These are phyloP conservation scores for Ectemnius cavifrons DNA, from an alignment of 2,888 invertebrate species.

Conservation along the genomic window DNA sequence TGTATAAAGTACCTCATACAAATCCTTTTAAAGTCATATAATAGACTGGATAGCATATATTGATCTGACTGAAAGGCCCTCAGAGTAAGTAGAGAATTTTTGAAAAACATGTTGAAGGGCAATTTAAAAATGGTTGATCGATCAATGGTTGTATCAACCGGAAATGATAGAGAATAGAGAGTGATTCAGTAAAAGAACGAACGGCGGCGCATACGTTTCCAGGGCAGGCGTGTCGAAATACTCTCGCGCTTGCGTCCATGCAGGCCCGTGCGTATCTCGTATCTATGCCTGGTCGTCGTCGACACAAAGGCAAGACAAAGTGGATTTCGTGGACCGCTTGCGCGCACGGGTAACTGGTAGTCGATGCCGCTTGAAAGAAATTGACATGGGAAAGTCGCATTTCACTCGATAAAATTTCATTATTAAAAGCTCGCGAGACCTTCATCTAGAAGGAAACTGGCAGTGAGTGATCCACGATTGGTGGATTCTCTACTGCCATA, in stretches of 20 bases:
- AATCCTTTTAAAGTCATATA: not conserved
- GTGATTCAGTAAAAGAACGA: constrained; percentile 14
- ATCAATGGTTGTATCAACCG: constrained; percentile 9
- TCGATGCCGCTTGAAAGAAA: constrained; percentile 37
- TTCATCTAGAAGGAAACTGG: constrained; percentile 1
- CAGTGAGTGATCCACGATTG: constrained; percentile 33
- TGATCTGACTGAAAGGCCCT: not conserved
- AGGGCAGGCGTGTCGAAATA: constrained; percentile 50
- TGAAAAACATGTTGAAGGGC: not conserved
- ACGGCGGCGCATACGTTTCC: constrained; percentile 32
- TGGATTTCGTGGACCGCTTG: constrained; percentile 18
- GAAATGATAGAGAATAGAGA: constrained; percentile 26
- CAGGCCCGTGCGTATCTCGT: constrained; percentile 15
- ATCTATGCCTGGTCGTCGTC: constrained; percentile 32
- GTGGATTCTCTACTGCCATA: constrained; percentile 46
- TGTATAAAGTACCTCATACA: too few species aligned
- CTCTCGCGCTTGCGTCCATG: constrained; percentile 38
- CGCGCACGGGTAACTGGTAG: not conserved
- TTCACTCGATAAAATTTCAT: too few species aligned
- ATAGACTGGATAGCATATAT: not conserved
- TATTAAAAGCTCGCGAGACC: too few species aligned
- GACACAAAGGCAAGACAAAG: constrained; percentile 20
- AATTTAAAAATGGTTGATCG: constrained; percentile 7
- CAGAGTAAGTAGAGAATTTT: not conserved
- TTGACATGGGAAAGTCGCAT: constrained; percentile 31